A percentile compares a stretch with the other conserved stretches of the same genome.
phyloP scores from a whole-genome alignment of 92 coral and sea anemone genomes.

The Palythoa grandis region DNA sequence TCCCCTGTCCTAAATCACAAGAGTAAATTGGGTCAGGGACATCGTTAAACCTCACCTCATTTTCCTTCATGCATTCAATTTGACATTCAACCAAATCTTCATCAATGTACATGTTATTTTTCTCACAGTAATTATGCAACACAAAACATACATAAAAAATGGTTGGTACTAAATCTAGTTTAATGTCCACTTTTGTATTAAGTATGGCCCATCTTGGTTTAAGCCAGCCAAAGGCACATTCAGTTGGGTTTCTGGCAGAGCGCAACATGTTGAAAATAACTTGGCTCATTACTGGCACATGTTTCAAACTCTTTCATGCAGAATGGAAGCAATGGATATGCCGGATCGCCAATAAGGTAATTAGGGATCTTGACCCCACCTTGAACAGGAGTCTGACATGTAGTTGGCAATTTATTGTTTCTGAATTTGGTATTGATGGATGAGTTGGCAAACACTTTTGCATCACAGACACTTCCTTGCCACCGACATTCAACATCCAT shows the following conservation, averaged over 20 bases:
- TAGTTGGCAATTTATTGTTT: conserved; percentile 16
- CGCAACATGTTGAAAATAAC: conserved; percentile 59
- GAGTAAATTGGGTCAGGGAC: conserved; percentile 61
- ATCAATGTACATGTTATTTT: conserved; percentile 54
- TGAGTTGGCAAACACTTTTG: too few species aligned
- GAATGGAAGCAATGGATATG: conserved; percentile 45
- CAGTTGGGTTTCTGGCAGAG: conserved; percentile 55
- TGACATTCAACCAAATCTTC: conserved; percentile 48
- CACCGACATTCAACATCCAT: too few species aligned
- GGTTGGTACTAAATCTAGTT: conserved; percentile 47
- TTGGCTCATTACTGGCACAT: conserved; percentile 44
- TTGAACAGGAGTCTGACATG: conserved; percentile 19
- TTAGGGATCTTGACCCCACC: neutral
- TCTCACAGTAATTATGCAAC: conserved; percentile 56
- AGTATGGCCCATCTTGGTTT: conserved; percentile 59
- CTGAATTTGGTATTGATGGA: too few species aligned
- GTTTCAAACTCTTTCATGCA: conserved; percentile 54
- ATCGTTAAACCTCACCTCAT: conserved; percentile 47
- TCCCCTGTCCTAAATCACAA: conserved; percentile 53
- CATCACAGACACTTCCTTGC: too few species aligned
- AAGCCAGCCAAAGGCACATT: conserved; percentile 10
- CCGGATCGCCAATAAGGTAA: neutral
- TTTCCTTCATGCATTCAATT: conserved; percentile 48
- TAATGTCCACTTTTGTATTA: conserved; percentile 47
- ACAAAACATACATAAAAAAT: conserved; percentile 62